phyloP scores from a whole-genome alignment of 1,140 invertebrate species.

The Drosophila miranda region DNA sequence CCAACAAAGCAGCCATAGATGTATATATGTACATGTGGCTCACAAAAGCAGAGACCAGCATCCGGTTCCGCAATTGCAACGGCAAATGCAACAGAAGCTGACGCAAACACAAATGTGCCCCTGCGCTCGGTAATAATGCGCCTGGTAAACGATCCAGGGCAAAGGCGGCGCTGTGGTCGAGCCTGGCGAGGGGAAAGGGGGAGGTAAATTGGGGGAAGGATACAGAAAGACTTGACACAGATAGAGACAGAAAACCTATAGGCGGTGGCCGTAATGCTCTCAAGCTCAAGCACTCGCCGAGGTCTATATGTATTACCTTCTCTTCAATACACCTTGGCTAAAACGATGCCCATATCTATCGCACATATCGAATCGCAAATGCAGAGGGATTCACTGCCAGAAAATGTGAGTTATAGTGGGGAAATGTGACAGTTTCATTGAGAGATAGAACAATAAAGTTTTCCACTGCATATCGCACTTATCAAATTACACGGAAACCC shows the following conservation, averaged over 20 bases:
- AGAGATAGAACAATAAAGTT: conserved; percentile 23
- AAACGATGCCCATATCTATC: too few relatives aligned
- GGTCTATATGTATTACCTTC: too few relatives aligned
- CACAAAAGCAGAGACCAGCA: conserved; percentile 15
- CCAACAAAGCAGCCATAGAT: conserved; percentile 15
- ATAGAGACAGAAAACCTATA: too few relatives aligned
- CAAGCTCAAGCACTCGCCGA: too few relatives aligned
- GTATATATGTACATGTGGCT: not conserved
- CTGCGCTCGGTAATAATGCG: conserved; percentile 31
- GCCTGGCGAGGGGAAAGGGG: not conserved
- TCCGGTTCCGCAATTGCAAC: conserved; percentile 42
- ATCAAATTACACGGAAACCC: conserved; percentile 43
- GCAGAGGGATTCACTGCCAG: not conserved
- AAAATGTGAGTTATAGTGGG: too few relatives aligned
- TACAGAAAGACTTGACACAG: too few relatives aligned
- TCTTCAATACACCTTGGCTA: too few relatives aligned
- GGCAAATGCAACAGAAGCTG: conserved; percentile 18
- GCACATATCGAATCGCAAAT: not conserved
- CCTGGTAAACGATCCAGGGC: conserved; percentile 11
- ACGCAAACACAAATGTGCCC: conserved; percentile 29
- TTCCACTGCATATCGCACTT: conserved; percentile 42
- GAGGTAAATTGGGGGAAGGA: too few relatives aligned
- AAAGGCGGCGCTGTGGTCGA: not conserved
- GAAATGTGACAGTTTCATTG: too few relatives aligned
- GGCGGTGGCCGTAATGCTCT: too few relatives aligned